Evolutionary conservation across 1,140 invertebrate species (phyloP), one percentile per base, ranked within the genome.

Genomic region (Trachelipus rathkii): DNA sequence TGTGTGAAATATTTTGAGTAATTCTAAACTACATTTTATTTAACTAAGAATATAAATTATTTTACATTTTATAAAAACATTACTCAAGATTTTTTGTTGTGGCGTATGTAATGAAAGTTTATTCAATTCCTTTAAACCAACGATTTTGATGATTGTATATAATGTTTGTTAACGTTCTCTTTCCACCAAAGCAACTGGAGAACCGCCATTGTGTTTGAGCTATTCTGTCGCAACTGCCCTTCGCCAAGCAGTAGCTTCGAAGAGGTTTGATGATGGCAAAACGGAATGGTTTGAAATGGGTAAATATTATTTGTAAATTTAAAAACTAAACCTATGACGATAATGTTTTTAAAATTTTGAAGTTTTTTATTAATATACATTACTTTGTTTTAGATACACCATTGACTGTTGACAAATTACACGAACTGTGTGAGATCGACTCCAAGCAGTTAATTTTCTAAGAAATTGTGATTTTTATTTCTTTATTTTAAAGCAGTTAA

Each of bases 161-260:
- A 66, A 23, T 19, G 1, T 66, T 43, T 78, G 24, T n/a, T 76
- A n/a, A n/a, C 8, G 75, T 11, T 74, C 23, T 45, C 10, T 76
- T 84, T 78, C 85, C n/a, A n/a, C n/a, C n/a, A n/a, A n/a, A 90
- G 92, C 91, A n/a, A 89, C 90, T 81, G 92, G 91, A 11, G 93
- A 95, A 83, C 92, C 93, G 7, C 91, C 93, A 0, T 83, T 93
- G 19, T 91, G 91, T 82, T 84, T 93, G 84, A 87, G 88, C 44
- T 85, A 86, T 60, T 84, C 86, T 6, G 87, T 92, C 33, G 87
- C 91, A 71, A 88, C 92, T 82, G 93, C 92, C 19, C 87, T 93
- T 67, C 87, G 90, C 76, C 85, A 91, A 73, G 92, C 93, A 0
- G 85, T 94, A 23, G 85, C 87, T 81, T 88, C 91, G 0, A 89